A percentile compares a stretch with the other conserved stretches of the same genome.
Conservation (phyloP, 2,797 vertebrate species). For the Graptemys geographica region DNA sequence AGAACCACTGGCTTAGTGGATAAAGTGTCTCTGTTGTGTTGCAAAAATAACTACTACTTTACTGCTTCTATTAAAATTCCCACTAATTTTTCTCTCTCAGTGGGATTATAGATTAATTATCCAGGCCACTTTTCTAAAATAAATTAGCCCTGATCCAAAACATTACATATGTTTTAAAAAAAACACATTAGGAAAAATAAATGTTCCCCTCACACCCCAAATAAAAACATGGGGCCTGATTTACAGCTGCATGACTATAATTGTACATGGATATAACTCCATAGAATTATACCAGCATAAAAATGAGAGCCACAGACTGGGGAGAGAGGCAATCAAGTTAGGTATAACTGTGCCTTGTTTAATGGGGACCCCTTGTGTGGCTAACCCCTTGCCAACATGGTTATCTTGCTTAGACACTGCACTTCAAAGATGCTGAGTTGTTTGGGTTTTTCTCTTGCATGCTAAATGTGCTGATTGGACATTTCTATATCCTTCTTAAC, state of each 20-base stretch:
- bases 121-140: background rate
- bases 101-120: background rate
- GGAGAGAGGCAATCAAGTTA: background rate
- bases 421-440: background rate
- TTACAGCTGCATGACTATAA: background rate
- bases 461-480: background rate
- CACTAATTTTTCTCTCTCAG: background rate
- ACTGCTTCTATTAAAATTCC: background rate
- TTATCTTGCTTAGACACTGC: background rate
- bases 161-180: background rate
- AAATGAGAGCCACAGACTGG: background rate
- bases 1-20: background rate
- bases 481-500: background rate
- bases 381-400: background rate
- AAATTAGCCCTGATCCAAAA: background rate
- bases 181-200: background rate
- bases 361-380: background rate
- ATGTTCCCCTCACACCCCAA: background rate
- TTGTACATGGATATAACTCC: background rate
- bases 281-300: background rate
- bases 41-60: background rate
- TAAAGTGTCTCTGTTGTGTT: background rate
- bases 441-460: background rate
- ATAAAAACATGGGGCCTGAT: background rate
- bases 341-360: background rate